These are phyloP conservation scores for Ochropleura leucogaster DNA, from an alignment of 2,888 invertebrate species.

Conservation along the genomic window DNA sequence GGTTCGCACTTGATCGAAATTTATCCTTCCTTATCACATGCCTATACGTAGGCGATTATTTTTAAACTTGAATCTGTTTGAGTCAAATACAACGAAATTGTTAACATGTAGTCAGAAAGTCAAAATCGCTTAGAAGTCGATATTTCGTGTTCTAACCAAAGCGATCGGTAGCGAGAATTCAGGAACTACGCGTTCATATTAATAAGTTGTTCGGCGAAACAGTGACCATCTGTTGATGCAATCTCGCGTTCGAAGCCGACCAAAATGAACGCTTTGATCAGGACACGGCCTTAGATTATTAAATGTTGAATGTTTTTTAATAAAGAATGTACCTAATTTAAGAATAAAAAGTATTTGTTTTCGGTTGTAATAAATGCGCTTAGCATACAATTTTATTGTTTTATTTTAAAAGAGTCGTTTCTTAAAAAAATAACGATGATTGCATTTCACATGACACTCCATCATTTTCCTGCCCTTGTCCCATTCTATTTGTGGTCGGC, in stretches of 20 bases:
- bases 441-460: background rate
- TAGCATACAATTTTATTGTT: conserved; percentile 34
- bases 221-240: background rate
- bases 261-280: background rate
- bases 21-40: background rate
- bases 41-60: background rate
- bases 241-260: background rate
- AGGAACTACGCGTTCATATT: too few relatives aligned
- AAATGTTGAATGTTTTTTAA: conserved; percentile 47
- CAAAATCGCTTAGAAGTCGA: conserved; percentile 10
- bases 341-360: conserved; percentile 54
- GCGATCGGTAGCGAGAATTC: background rate
- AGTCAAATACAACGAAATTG: conserved; percentile 23
- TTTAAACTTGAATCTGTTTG: background rate
- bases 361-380: conserved; percentile 43
- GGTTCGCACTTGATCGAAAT: too few relatives aligned
- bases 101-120: conserved; percentile 3
- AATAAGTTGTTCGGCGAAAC: background rate
- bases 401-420: conserved; percentile 8
- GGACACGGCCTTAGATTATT: conserved; percentile 1
- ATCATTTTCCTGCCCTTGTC: too few relatives aligned
- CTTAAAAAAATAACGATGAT: too few relatives aligned
- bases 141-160: conserved; percentile 6
- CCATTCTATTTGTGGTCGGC: too few relatives aligned
- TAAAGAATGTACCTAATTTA: conserved; percentile 34